Conservation (phyloP, 2,888 invertebrate genomes). For the Sinotaia quadrata region DNA sequence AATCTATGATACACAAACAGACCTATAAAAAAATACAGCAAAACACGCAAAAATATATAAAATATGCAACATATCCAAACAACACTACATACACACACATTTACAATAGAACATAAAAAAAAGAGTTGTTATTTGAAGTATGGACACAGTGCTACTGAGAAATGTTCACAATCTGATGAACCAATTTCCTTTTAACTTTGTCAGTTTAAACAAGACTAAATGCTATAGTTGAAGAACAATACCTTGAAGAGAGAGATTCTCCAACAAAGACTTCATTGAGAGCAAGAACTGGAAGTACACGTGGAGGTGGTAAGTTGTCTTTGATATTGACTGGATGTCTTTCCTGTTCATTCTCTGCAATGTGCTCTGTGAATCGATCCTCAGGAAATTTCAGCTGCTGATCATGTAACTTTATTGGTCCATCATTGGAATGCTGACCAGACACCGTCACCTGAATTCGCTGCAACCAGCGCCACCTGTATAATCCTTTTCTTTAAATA, state of each 20-base stretch:
- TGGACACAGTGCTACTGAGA: neutral
- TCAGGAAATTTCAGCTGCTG: conserved; percentile 76
- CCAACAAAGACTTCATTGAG: conserved; percentile 99
- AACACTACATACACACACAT: too few species aligned
- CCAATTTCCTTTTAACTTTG: too few species aligned
- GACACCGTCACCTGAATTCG: conserved; percentile 90
- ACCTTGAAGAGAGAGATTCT: conserved; percentile 90
- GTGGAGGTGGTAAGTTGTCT: conserved; percentile 28
- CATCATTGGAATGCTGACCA: conserved; percentile 78
- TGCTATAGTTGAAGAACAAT: conserved; percentile 5
- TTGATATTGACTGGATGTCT: conserved; percentile 39
- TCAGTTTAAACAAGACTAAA: too few species aligned
- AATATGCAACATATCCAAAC: too few species aligned
- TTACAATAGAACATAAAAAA: too few species aligned
- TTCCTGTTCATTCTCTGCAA: conserved; percentile 55
- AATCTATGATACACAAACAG: too few species aligned
- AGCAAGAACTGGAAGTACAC: conserved; percentile 87
- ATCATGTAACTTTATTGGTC: conserved; percentile 83
- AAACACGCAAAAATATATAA: too few species aligned
- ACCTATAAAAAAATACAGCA: too few species aligned
- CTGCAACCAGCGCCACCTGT: conserved; percentile 87
- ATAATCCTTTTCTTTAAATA: too few species aligned
- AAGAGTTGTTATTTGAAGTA: too few species aligned
- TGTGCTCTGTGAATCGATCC: conserved; percentile 73
- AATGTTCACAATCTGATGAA: too few species aligned